Base-by-base conservation (phyloP, 1,140 invertebrate species). In the Drosophila arizonae region DNA sequence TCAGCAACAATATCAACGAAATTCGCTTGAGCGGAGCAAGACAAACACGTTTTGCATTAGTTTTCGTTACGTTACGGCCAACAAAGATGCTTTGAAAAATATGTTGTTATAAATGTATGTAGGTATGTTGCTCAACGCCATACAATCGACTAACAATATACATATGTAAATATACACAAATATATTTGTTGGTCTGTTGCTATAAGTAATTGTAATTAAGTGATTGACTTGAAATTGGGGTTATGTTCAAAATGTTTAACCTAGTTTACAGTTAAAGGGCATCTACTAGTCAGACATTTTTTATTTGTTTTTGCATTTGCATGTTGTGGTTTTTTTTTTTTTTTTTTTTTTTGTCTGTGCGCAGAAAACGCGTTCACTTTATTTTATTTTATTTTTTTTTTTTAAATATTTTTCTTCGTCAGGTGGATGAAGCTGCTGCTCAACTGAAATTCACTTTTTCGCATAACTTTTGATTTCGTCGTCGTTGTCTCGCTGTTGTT, bases 401-500 rank as follows among this genome's bases (percentile, higher is more conserved):
- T 24, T 24, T 2, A 1, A 24, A 24, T 24, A 24, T 24, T 24
- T 24, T 24, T 24, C 21, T 24, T 24, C 21, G 75, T 74, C 56
- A 62, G 72, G 75, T 75, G 71, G 67, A 73, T 64, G 54, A 69
- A 77, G 39, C 56, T 63, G 77, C 48, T 56, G 57, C 43, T 68
- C 41, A 68, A 52, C 56, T 69, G 6, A 76, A 79, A 79, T 76
- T 73, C 65, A 84, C 62, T 78, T 85, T 85, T 76, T 81, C 65
- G 70, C 70, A 81, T 72, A 81, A 77, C 75, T 86, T 78, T 86
- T 86, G 52, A 71, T 77, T 85, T 72, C 48, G 57, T 45, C 71
- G 71, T 73, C 41, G 51, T 30, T 26, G 45, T 54, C 41, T 48
- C 33, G 33, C 45, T 11, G 39, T 41, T 41, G 62, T 69, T 77